phyloP scores from a whole-genome alignment of 2,113 vertebrate species.

The Callopanchax toddi region DNA sequence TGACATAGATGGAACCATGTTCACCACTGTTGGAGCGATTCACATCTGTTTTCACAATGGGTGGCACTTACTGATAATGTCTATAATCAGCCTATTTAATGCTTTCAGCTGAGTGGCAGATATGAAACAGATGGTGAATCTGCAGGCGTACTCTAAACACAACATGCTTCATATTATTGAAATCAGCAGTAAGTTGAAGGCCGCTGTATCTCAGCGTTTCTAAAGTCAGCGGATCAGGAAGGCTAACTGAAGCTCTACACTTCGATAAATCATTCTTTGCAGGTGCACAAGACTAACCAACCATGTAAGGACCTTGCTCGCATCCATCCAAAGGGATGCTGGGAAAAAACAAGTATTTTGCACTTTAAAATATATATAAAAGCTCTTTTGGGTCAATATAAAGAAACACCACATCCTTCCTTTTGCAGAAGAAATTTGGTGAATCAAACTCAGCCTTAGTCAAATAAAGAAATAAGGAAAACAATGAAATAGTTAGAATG shows the following conservation, averaged over 20 bases:
- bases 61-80: slow-evolving; percentile 74
- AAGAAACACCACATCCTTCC: slow-evolving; percentile 1
- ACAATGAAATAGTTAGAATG: neutral
- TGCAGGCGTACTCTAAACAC: slow-evolving; percentile 55
- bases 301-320: slow-evolving; percentile 35
- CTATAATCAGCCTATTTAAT: slow-evolving; percentile 77
- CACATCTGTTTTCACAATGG: slow-evolving; percentile 78
- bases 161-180: slow-evolving; percentile 51
- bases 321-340: slow-evolving; percentile 23
- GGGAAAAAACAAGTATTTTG: slow-evolving; percentile 19
- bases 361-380: slow-evolving; percentile 26
- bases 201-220: slow-evolving; percentile 33
- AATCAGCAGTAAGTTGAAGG: slow-evolving; percentile 47
- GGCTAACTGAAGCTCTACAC: slow-evolving; percentile 12
- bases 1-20: slow-evolving; percentile 34
- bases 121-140: slow-evolving; percentile 75
- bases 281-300: slow-evolving; percentile 26
- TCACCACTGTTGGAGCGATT: slow-evolving; percentile 27
- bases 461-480: neutral
- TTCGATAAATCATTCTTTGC: slow-evolving; percentile 37
- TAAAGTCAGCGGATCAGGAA: slow-evolving; percentile 9
- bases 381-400: slow-evolving; percentile 18
- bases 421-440: slow-evolving; percentile 76
- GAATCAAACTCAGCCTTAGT: slow-evolving; percentile 12
- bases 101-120: slow-evolving; percentile 68